phyloP scores from a whole-genome alignment of 2,797 vertebrate genomes.

The Hephaestus fuliginosus region DNA sequence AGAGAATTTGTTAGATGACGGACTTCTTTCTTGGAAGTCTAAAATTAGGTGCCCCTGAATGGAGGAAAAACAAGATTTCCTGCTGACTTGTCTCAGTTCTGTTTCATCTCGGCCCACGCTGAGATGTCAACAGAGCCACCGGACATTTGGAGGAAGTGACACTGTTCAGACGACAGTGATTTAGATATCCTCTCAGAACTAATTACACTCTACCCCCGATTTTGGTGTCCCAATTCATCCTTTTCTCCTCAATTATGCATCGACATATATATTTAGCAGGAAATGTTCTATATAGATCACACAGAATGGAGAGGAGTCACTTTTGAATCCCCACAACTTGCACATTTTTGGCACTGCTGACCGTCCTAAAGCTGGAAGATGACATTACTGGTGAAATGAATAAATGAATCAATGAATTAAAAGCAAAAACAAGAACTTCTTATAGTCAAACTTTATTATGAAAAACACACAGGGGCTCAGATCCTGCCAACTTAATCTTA shows the following conservation, averaged over 20 bases:
- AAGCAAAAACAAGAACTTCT: not conserved
- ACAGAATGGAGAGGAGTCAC: not conserved
- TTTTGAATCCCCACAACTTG: not conserved
- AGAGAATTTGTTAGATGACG: constrained; percentile 25
- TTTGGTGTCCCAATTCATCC: constrained; percentile 63
- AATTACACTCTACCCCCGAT: constrained; percentile 67
- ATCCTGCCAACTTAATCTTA: constrained; percentile 32
- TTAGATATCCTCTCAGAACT: constrained; percentile 67
- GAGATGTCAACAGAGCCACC: constrained; percentile 53
- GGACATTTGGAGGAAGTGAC: constrained; percentile 52
- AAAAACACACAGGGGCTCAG: constrained; percentile 50
- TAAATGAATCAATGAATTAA: no score
- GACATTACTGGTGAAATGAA: not conserved
- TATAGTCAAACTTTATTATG: constrained; percentile 61
- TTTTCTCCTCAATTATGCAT: constrained; percentile 66
- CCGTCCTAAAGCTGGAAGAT: not conserved
- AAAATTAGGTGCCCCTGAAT: constrained; percentile 49
- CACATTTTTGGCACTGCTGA: not conserved
- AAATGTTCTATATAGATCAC: constrained; percentile 46
- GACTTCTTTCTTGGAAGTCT: constrained; percentile 39
- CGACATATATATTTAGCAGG: constrained; percentile 53
- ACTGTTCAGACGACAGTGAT: constrained; percentile 69
- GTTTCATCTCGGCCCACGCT: constrained; percentile 39
- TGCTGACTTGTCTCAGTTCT: constrained; percentile 38
- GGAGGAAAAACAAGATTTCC: constrained; percentile 20